Evolutionary conservation across 2,797 vertebrate species (phyloP), one percentile per base, ranked within the genome.

Genomic region (Tolypeutes matacus): DNA sequence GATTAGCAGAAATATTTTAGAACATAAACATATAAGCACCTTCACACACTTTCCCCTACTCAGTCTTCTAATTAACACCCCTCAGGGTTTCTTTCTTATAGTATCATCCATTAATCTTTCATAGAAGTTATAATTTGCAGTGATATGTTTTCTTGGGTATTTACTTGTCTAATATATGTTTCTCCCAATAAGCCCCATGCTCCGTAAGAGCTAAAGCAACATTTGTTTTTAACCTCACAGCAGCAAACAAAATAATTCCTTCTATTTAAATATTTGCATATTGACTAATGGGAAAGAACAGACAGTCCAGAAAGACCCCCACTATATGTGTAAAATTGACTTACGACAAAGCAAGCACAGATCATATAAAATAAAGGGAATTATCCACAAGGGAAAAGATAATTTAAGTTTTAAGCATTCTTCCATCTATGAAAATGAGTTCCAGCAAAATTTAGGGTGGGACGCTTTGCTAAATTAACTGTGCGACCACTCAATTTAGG

Each of bases 1-100:
- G 42, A 89, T 77, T 96, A 58, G 9, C 49, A 89, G 69, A 72
- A n/a, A 60, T 72, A 53, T 53, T 77, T 93, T 73, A 53, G 21
- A 78, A 65, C 10, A 60, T 86, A 82, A 83, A 27, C 18, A n/a
- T 58, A 42, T 75, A 39, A 46, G 42, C 42, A 46, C 42, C 9
- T 46, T 46, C 42, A 46, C 42, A 46, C 1, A 64, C 53, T 60
- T 88, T 70, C 3, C 15, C 27, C 78, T 64, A 20, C 3, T 75
- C 27, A 84, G 12, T 1, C 3, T 31, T 62, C 42, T 88, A 82
- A n/a, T 69, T 65, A 89, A 76, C 42, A 62, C 5, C 1, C 4
- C 8, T 89, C 42, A 73, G 39, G 60, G 13, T 58, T 78, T 81
- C 84, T 60, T 81, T 53, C 8, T 73, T 46, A 36, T 18, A 39